Percentiles rank a stretch among this genome's conserved stretches.
Evolutionary conservation across 2,797 vertebrate species (phyloP).

Genomic region (Monodelphis domestica): DNA sequence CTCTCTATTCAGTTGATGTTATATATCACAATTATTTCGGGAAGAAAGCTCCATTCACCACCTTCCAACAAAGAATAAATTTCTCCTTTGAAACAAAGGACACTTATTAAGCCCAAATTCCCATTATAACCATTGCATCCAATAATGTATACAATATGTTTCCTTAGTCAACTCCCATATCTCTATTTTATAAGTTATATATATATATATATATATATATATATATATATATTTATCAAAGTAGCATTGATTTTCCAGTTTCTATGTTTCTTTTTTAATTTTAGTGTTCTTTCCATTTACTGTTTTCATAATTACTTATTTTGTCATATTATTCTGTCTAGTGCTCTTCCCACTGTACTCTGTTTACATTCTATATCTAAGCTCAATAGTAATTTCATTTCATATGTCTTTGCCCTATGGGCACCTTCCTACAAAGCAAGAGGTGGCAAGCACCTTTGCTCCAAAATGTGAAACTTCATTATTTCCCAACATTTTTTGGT

Average conservation of each 20-base stretch:
- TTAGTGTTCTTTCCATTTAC: neutral
- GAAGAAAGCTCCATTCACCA: neutral
- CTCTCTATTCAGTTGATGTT: neutral
- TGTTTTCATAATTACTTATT: neutral
- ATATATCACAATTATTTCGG: neutral
- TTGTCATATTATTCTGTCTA: neutral
- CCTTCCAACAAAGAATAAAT: neutral
- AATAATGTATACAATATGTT: neutral
- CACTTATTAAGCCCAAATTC: neutral
- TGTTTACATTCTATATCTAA: neutral
- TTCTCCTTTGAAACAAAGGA: neutral
- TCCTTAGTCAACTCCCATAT: neutral
- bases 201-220: neutral
- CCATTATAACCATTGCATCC: neutral
- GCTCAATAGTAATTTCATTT: neutral
- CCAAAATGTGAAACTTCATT: conserved; percentile 55
- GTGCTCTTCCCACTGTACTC: neutral
- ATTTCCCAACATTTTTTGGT: conserved; percentile 26
- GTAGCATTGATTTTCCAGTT: neutral
- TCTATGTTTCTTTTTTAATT: neutral
- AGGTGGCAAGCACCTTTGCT: conserved; percentile 1
- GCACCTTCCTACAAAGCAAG: conserved; percentile 13
- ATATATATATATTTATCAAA: neutral
- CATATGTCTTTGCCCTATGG: neutral
- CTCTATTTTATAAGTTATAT: neutral